Conservation (phyloP, 2,797 vertebrate genomes). For the Amphiprion clarkii region DNA sequence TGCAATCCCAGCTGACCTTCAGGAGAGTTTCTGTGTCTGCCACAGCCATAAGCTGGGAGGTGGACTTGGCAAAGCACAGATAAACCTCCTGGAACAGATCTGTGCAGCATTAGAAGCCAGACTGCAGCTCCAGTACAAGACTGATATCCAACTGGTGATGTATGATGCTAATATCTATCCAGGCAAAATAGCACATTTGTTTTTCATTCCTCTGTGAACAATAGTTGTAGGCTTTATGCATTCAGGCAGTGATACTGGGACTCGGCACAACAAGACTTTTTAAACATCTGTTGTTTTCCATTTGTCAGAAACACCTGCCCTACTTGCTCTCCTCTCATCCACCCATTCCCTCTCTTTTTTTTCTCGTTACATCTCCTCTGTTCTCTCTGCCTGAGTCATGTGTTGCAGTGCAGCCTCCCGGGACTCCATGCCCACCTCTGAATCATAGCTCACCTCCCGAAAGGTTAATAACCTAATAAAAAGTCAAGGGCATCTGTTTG, state of each 20-base stretch:
- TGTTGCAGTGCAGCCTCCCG: slow-evolving; percentile 50
- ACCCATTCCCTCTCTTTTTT: slow-evolving; percentile 8
- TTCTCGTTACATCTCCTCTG: slow-evolving; percentile 28
- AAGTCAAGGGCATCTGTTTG: slow-evolving; percentile 82
- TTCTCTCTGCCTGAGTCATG: slow-evolving; percentile 57
- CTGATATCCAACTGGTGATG: slow-evolving; percentile 42
- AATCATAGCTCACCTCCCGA: slow-evolving; percentile 76
- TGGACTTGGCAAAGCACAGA: slow-evolving; percentile 8
- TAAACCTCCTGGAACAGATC: slow-evolving; percentile 25
- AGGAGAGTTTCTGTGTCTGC: slow-evolving; percentile 10
- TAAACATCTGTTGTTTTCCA: slow-evolving; percentile 66
- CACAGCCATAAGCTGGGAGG: slow-evolving; percentile 3
- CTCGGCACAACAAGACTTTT: slow-evolving; percentile 56
- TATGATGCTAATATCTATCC: slow-evolving; percentile 44
- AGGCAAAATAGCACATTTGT: slow-evolving; percentile 35
- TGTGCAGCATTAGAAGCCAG: slow-evolving; percentile 9
- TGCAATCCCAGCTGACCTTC: not conserved
- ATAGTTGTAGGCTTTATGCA: slow-evolving; percentile 37
- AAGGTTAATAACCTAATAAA: slow-evolving; percentile 85
- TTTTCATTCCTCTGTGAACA: slow-evolving; percentile 49
- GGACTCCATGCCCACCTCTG: slow-evolving; percentile 63
- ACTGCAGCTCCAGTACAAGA: slow-evolving; percentile 22
- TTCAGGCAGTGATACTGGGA: slow-evolving; percentile 43
- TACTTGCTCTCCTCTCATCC: slow-evolving; percentile 46
- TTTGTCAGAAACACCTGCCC: slow-evolving; percentile 63